These are phyloP conservation scores for Ceuthmochares aereus DNA, from an alignment of 2,113 vertebrate genomes.

Conservation along the genomic window DNA sequence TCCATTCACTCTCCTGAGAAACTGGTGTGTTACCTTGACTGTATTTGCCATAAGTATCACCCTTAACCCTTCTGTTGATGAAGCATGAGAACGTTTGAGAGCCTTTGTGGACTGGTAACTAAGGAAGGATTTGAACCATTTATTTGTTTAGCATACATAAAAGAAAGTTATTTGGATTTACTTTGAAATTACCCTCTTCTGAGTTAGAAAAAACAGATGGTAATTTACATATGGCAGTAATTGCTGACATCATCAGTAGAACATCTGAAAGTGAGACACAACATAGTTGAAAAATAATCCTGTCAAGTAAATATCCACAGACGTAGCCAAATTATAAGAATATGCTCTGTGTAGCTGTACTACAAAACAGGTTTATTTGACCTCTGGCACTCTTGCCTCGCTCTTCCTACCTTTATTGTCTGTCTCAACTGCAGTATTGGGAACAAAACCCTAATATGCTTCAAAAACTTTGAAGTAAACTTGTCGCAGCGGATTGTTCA, in stretches of 20 bases:
- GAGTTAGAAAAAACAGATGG: neutral
- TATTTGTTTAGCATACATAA: neutral
- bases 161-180: constrained; percentile 7
- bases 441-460: neutral
- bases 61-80: neutral
- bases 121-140: neutral
- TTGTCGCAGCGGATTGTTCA: neutral
- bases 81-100: neutral
- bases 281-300: constrained; percentile 12
- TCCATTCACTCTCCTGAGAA: neutral
- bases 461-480: neutral
- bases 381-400: neutral
- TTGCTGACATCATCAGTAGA: constrained; percentile 29
- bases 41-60: neutral
- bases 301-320: constrained; percentile 29
- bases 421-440: neutral
- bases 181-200: neutral
- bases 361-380: neutral
- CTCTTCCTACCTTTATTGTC: neutral
- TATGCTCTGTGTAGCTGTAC: neutral
- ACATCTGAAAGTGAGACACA: constrained; percentile 13
- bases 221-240: constrained; percentile 48
- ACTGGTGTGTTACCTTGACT: neutral
- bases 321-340: neutral
- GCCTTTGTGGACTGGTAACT: neutral